Conservation (phyloP, 1,140 invertebrate species). For the Dufourea novaeangliae region DNA sequence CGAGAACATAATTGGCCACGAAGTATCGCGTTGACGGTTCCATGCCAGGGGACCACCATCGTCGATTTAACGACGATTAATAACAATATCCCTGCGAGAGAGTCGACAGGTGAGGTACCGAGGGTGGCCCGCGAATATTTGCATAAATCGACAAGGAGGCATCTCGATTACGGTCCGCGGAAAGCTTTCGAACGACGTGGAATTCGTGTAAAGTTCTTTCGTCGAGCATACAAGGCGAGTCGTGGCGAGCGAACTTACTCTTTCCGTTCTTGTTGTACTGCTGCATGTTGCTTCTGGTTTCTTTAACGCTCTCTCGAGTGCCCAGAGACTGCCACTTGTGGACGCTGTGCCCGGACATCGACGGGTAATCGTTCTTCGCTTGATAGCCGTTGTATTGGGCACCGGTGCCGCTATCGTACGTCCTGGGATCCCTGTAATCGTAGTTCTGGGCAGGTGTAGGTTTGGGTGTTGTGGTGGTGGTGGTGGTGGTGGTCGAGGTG, state of each 20-base stretch:
- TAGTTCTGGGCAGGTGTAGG: slow-evolving; percentile 53
- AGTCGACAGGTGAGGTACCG: not conserved
- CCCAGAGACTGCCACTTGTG: slow-evolving; percentile 77
- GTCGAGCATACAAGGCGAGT: not conserved
- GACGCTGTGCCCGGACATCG: slow-evolving; percentile 74
- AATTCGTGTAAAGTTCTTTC: not conserved
- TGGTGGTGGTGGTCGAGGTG: slow-evolving; percentile 52
- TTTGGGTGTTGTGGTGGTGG: slow-evolving; percentile 57
- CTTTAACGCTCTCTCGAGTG: slow-evolving; percentile 73
- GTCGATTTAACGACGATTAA: slow-evolving; percentile 62
- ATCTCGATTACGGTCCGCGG: slow-evolving; percentile 24
- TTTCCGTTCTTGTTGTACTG: slow-evolving; percentile 67
- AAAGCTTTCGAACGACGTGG: not conserved
- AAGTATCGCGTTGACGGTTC: slow-evolving; percentile 32
- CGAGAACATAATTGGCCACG: slow-evolving; percentile 40
- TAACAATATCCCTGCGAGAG: slow-evolving; percentile 39
- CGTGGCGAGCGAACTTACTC: slow-evolving; percentile 63
- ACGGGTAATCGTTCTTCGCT: slow-evolving; percentile 72
- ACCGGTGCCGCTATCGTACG: slow-evolving; percentile 62
- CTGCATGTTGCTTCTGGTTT: slow-evolving; percentile 70
- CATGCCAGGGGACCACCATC: slow-evolving; percentile 48
- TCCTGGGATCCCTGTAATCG: slow-evolving; percentile 58
- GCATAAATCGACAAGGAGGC: slow-evolving; percentile 58
- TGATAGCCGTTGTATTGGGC: slow-evolving; percentile 72
- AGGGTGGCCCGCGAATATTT: slow-evolving; percentile 25